Base-by-base conservation (phyloP, 2,797 vertebrate genomes). In the Catostomus latipinnis region DNA sequence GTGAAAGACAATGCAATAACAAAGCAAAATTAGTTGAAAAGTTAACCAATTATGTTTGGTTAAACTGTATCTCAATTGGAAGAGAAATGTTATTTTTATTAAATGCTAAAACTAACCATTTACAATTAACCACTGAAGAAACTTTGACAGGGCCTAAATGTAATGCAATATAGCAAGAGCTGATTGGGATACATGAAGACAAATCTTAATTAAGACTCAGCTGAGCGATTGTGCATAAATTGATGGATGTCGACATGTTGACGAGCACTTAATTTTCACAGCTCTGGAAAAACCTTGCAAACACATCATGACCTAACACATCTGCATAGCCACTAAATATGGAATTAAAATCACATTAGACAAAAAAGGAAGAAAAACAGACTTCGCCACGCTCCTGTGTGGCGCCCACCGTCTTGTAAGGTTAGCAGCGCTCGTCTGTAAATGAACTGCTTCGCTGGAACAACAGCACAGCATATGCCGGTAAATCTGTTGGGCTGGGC, bases 401-500 rank as follows among this genome's bases (percentile, higher is more conserved):
- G 34, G 93, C 91, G 91, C 92, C 93, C 93, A 94, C 93, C 92
- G 90, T 91, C 91, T 92, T 93, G 89, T 90, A 92, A 94, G 93
- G 93, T 94, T 94, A 94, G 76, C 56, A n/a, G 67, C 63, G 8
- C 79, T 72, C 74, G 54, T 68, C 71, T 45, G 65, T 54, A 81
- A 83, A 83, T 78, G 74, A 72, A 73, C 62, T 52, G 62, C 71
- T 86, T 83, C 5, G 68, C 84, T 82, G 80, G 65, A 71, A 93
- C 92, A 92, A 93, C 91, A 91, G 61, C 71, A 65, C 54, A 92
- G 92, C 94, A 95, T 95, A 95, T 95, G 93, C 93, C 90, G 90
- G 91, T 89, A 95, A 94, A 94, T 94, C 93, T 95, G 94, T 94
- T 92, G 91, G 91, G 91, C 89, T 91, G 92, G 91, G 93, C 89